These are phyloP conservation scores for Lissocephala sabroskyi DNA, from an alignment of 2,888 invertebrate species.

Conservation along the genomic window DNA sequence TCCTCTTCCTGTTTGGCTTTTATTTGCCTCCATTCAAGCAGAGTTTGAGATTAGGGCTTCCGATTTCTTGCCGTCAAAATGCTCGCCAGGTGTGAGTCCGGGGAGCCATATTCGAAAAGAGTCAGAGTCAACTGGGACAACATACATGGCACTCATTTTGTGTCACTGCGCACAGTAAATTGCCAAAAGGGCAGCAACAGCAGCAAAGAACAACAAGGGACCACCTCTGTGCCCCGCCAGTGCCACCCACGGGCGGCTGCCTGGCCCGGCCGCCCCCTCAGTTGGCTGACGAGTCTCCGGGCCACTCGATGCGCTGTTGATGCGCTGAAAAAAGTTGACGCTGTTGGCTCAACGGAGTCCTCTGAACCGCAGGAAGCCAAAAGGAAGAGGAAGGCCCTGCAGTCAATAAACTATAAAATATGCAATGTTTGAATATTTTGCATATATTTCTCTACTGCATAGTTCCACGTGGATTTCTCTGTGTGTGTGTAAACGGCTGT, in stretches of 20 bases:
- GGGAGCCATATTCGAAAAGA: background rate
- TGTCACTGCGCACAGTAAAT: slow-evolving; percentile 47
- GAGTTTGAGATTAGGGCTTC: too few species aligned
- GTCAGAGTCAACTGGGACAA: slow-evolving; percentile 32
- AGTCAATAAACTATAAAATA: slow-evolving; percentile 63
- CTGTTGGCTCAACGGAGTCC: background rate
- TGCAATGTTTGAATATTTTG: slow-evolving; percentile 51
- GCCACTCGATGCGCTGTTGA: background rate
- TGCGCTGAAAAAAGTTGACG: slow-evolving; percentile 3
- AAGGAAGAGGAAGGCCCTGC: slow-evolving; percentile 16
- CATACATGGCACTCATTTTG: slow-evolving; percentile 48
- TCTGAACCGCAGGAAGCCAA: background rate
- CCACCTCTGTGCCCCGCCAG: background rate
- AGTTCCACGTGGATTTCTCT: background rate
- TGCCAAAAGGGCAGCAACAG: slow-evolving; percentile 33
- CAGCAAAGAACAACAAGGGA: slow-evolving; percentile 16
- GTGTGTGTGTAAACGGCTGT: slow-evolving; percentile 3
- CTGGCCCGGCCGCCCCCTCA: background rate
- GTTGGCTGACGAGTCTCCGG: background rate
- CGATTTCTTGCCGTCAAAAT: too few species aligned
- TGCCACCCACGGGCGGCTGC: background rate
- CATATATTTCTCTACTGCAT: slow-evolving; percentile 26
- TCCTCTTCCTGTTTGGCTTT: too few species aligned
- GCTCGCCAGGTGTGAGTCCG: too few species aligned
- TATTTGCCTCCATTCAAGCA: too few species aligned